Conservation (phyloP, 2,888 invertebrate species). For the Cyaniris semiargus region DNA sequence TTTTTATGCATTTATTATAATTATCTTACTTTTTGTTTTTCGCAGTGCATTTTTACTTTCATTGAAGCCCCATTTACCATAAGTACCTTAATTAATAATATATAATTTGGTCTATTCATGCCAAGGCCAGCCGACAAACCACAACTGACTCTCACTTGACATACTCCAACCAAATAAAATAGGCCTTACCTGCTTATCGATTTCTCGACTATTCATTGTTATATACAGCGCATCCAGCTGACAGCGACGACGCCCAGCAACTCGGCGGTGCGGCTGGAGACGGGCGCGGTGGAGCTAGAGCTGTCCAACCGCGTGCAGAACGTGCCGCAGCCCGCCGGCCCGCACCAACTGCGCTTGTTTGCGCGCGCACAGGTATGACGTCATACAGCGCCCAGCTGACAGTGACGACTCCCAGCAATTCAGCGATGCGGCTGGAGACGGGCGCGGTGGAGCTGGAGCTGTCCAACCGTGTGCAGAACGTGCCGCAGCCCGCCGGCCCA, state of each 20-base stretch:
- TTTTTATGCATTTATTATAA: not conserved
- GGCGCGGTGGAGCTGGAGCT: constrained; percentile 95
- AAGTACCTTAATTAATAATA: too few relatives aligned
- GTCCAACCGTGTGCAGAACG: constrained; percentile 95
- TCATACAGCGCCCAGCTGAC: constrained; percentile 91
- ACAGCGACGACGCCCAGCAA: constrained; percentile 99
- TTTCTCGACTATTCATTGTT: not conserved
- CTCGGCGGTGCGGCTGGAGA: constrained; percentile 97
- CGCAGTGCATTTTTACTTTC: too few relatives aligned
- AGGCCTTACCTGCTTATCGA: not conserved
- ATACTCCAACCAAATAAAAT: not conserved
- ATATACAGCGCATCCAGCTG: constrained; percentile 90
- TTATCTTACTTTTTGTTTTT: not conserved
- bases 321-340: constrained; percentile 87
- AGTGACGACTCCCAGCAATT: constrained; percentile 98
- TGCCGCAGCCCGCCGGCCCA: constrained; percentile 86
- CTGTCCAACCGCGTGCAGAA: constrained; percentile 96
- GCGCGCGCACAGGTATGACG: constrained; percentile 78
- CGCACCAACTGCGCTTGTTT: constrained; percentile 84
- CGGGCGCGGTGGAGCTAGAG: constrained; percentile 95
- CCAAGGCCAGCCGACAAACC: too few relatives aligned
- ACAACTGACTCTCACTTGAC: too few relatives aligned
- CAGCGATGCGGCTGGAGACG: constrained; percentile 97
- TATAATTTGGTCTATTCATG: too few relatives aligned
- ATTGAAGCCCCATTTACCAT: too few relatives aligned